phyloP scores from a whole-genome alignment of 1,140 invertebrate genomes.

The Batillaria attramentaria region DNA sequence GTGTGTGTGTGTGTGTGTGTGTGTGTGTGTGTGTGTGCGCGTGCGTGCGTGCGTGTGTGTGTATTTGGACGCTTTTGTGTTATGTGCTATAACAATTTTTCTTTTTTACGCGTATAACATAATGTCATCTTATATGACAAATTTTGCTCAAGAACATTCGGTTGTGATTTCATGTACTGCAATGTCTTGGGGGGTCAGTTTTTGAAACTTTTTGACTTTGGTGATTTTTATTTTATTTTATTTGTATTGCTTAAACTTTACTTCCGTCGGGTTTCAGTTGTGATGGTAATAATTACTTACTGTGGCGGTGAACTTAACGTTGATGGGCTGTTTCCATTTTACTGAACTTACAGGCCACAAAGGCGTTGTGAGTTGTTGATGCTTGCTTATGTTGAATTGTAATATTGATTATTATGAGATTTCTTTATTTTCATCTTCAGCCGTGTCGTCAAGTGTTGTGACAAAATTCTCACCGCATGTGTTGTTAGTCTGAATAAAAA shows the following conservation, averaged over 20 bases:
- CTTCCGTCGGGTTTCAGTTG: background rate
- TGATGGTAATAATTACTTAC: no score
- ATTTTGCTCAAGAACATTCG: background rate
- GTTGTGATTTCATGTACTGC: background rate
- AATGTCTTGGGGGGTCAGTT: background rate
- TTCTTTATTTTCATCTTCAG: no score
- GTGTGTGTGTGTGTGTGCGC: background rate
- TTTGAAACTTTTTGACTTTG: background rate
- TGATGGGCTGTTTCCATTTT: no score
- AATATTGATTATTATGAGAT: no score
- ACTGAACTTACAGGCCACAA: no score
- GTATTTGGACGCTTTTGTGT: background rate
- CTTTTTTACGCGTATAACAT: background rate
- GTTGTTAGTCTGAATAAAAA: no score
- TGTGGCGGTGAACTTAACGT: no score
- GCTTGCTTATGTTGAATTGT: background rate
- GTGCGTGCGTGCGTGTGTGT: background rate
- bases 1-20: background rate
- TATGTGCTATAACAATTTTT: background rate
- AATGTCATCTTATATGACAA: background rate
- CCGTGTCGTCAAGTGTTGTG: no score
- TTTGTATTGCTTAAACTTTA: background rate
- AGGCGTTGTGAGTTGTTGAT: no score
- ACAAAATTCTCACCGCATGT: no score
- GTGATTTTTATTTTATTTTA: background rate